Percentiles rank a stretch among this genome's conserved stretches.
Conservation (phyloP, 2,797 vertebrate species). For the Argyrosomus regius region DNA sequence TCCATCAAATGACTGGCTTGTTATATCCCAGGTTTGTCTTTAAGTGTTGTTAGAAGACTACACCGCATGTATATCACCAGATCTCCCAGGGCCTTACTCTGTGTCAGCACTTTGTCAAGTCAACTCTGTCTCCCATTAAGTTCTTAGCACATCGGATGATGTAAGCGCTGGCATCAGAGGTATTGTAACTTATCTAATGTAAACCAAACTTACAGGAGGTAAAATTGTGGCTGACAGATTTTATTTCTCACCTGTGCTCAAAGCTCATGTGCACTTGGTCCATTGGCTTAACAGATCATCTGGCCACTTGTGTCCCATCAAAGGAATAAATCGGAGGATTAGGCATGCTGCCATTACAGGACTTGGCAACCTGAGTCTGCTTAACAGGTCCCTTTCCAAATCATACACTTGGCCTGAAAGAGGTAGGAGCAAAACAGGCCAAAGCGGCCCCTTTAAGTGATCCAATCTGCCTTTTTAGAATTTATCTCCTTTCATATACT, state of each 20-base stretch:
- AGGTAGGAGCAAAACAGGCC: conserved; percentile 22
- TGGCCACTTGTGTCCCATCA: conserved; percentile 65
- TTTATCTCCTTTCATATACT: conserved; percentile 44
- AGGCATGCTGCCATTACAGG: conserved; percentile 56
- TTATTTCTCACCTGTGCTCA: conserved; percentile 71
- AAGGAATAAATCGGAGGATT: conserved; percentile 66
- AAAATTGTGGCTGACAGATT: conserved; percentile 58
- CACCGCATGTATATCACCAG: conserved; percentile 44
- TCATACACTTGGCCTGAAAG: conserved; percentile 49
- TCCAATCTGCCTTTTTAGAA: conserved; percentile 42
- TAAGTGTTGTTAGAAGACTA: conserved; percentile 44
- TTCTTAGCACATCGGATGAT: conserved; percentile 66
- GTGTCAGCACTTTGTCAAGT: conserved; percentile 68
- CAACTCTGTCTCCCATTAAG: conserved; percentile 67
- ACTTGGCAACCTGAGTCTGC: conserved; percentile 60
- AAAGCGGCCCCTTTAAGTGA: conserved; percentile 35
- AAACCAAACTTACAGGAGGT: conserved; percentile 54
- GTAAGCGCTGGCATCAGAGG: conserved; percentile 62
- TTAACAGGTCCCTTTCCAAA: conserved; percentile 61
- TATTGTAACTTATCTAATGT: conserved; percentile 53
- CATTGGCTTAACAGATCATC: conserved; percentile 62
- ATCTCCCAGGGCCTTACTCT: conserved; percentile 45
- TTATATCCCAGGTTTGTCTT: conserved; percentile 50
- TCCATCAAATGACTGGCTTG: conserved; percentile 26
- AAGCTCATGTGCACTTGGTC: conserved; percentile 43